phyloP scores from a whole-genome alignment of 1,140 invertebrate species.

The Drosophila setifemur region DNA sequence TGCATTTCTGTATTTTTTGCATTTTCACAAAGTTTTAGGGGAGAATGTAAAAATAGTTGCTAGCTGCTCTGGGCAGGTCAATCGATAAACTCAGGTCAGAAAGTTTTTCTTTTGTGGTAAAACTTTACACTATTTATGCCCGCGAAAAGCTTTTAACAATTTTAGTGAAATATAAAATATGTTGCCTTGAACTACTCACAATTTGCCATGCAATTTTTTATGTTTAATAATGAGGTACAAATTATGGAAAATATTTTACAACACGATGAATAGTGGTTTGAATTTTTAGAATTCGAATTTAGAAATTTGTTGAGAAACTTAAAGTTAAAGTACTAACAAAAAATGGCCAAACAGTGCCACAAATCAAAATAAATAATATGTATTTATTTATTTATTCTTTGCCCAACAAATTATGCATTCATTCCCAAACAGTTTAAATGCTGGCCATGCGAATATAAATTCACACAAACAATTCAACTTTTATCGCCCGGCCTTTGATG shows the following conservation, averaged over 20 bases:
- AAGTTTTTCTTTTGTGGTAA: conserved; percentile 10
- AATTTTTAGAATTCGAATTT: too few species aligned
- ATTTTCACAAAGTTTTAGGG: conserved; percentile 1
- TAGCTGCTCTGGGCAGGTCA: conserved; percentile 34
- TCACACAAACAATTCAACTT: neutral
- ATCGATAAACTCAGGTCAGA: conserved; percentile 41
- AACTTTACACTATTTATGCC: neutral
- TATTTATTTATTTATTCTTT: neutral
- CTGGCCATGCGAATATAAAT: neutral
- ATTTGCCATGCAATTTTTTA: too few species aligned
- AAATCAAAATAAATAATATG: too few species aligned
- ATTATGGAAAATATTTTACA: too few species aligned
- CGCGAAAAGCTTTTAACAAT: neutral
- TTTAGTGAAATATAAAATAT: neutral
- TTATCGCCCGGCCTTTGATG: neutral
- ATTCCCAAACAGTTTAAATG: conserved; percentile 14
- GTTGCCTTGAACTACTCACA: conserved; percentile 6
- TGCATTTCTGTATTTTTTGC: neutral
- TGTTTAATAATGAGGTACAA: too few species aligned
- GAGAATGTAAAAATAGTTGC: conserved; percentile 49
- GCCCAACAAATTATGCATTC: conserved; percentile 4
- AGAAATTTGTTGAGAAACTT: too few species aligned
- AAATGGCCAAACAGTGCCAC: too few species aligned
- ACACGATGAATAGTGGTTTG: too few species aligned
- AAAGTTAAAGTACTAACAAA: too few species aligned